Evolutionary conservation across 2,888 invertebrate species (phyloP), one percentile per base, ranked within the genome.

Genomic region (Chesias legatella): DNA sequence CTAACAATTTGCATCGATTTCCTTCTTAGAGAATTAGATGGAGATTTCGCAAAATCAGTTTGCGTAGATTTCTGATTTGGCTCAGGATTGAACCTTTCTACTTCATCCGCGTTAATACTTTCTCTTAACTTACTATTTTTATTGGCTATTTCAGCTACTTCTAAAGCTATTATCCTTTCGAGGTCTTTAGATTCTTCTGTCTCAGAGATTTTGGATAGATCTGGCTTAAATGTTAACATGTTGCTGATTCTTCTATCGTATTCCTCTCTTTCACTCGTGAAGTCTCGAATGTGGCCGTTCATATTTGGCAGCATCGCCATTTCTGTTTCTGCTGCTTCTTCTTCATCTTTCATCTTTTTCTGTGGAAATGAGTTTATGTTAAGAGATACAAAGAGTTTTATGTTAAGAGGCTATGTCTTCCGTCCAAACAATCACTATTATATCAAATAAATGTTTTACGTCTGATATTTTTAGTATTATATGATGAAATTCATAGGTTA

Each of bases 181-280:
- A 77, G 40, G 22, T 57, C 69, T 50, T 62, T 76, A 20, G 56
- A 36, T 43, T 67, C 65, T 30, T 73, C 67, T 27, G 46, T 43
- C 63, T 80, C 73, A 0, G 63, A 30, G 37, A 75, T 69, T 54
- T 61, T 80, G 4, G 56, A 60, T 4, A 76, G 49, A 21, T 79
- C 80, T 20, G 80, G 74, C 56, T 76, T 81, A 31, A 79, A 81
- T 7, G 78, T 71, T 0, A 81, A 58, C 80, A 85, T 84, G 43
- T 81, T 80, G 44, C 69, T 82, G 21, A 83, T 78, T 63, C 75
- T 69, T 65, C 75, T 73, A 25, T 83, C 79, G 23, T 64, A 43
- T n/a, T 60, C 60, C 41, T 76, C 73, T 43, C 35, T 51, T 3
- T 78, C 73, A 51, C 60, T 71, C 1, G 59, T 58, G 17, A 53